Percentiles rank a stretch among this genome's conserved stretches.
Conservation (phyloP, 1,140 invertebrate genomes). For the Zaprionus taronus region DNA sequence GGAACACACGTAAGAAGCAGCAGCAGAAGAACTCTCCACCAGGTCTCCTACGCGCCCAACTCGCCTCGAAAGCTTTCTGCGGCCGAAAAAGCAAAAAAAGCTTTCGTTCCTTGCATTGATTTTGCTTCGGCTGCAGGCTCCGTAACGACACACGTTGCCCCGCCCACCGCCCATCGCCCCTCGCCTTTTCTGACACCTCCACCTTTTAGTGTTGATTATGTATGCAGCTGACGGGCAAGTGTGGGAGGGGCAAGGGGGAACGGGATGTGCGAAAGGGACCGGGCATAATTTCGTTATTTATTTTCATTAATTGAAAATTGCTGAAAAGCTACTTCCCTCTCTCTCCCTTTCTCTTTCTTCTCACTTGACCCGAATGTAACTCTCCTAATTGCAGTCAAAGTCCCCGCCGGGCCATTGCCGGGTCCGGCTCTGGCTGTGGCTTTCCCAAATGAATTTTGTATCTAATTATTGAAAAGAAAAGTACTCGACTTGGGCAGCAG, state of each 20-base stretch:
- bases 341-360: background rate
- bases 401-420: background rate
- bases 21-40: conserved; percentile 29
- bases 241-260: conserved; percentile 26
- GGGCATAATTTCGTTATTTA: conserved; percentile 70
- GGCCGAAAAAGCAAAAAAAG: background rate
- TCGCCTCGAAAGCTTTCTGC: conserved; percentile 24
- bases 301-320: conserved; percentile 80
- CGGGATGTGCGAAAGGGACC: background rate
- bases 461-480: conserved; percentile 30
- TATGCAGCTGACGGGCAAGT: conserved; percentile 50
- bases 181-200: background rate
- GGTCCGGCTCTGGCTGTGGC: background rate
- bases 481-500: conserved; percentile 1
- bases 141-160: background rate
- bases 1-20: conserved; percentile 1
- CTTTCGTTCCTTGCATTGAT: conserved; percentile 50
- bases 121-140: conserved; percentile 31
- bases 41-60: conserved; percentile 54
- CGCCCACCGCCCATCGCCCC: background rate
- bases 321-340: conserved; percentile 39
- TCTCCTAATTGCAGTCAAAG: conserved; percentile 59
- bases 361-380: conserved; percentile 54
- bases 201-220: conserved; percentile 35
- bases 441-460: conserved; percentile 23